Evolutionary conservation across 2,113 vertebrate genomes (phyloP).

Genomic region (Azemiops feae): DNA sequence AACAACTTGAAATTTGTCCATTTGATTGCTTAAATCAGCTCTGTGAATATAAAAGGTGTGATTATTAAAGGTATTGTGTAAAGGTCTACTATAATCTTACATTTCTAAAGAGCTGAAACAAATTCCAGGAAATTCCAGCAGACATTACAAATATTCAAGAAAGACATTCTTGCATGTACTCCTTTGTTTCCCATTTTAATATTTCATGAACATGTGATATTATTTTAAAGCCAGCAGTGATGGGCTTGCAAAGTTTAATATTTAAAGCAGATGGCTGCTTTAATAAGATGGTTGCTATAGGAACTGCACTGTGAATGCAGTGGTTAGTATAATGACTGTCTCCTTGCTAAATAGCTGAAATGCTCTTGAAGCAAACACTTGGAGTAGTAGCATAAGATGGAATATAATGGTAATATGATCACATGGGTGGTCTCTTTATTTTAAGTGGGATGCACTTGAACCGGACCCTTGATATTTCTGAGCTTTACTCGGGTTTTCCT

Average conservation of each 20-base stretch:
- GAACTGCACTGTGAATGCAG: conserved; percentile 76
- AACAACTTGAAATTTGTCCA: conserved; percentile 4
- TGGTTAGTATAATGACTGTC: conserved; percentile 74
- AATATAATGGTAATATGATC: conserved; percentile 29
- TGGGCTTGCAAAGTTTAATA: conserved; percentile 75
- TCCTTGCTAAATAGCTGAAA: conserved; percentile 67
- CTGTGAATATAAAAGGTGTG: not conserved
- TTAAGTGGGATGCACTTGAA: conserved; percentile 34
- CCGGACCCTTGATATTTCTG: conserved; percentile 59
- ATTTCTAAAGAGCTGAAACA: conserved; percentile 1
- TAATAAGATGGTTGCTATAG: conserved; percentile 82
- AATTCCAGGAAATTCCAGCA: conserved; percentile 30
- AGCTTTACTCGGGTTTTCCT: conserved; percentile 50
- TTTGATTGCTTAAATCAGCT: not conserved
- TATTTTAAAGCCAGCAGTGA: conserved; percentile 62
- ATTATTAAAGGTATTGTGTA: not conserved
- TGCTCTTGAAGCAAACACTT: conserved; percentile 63
- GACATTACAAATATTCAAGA: not conserved
- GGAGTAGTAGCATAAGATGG: conserved; percentile 32
- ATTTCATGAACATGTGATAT: conserved; percentile 73
- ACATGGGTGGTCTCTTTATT: conserved; percentile 40
- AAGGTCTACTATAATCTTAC: not conserved
- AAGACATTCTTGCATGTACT: conserved; percentile 31
- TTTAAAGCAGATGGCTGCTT: conserved; percentile 85
- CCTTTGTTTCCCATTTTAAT: conserved; percentile 73